Conservation (phyloP, 37 sponge, comb jelly and placozoan species). For the Crambe crambe region DNA sequence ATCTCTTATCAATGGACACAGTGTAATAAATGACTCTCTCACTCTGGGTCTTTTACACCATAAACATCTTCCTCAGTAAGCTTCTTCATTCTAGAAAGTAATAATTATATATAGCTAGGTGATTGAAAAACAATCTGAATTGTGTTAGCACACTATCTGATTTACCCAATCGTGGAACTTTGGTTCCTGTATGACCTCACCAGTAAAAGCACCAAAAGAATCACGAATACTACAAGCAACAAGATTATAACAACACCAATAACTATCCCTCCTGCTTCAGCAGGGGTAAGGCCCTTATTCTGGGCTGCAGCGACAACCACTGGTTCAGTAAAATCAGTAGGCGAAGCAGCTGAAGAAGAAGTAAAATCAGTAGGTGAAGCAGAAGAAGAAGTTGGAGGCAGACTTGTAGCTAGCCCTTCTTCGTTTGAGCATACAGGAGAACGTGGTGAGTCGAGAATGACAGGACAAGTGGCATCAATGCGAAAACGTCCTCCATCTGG, state of each 20-base stretch:
- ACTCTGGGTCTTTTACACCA: too few relatives aligned
- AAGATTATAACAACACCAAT: slow-evolving; percentile 13
- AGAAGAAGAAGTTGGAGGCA: neutral
- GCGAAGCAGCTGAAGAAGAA: neutral
- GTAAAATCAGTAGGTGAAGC: neutral
- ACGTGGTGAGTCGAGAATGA: neutral
- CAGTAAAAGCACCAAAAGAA: neutral
- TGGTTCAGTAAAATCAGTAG: neutral
- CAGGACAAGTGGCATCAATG: slow-evolving; percentile 16
- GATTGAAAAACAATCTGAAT: too few relatives aligned
- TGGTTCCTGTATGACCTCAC: neutral
- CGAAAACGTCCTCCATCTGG: neutral
- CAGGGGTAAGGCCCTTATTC: neutral
- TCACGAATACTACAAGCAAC: slow-evolving; percentile 1
- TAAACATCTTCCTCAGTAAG: too few relatives aligned
- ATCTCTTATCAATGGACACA: too few relatives aligned
- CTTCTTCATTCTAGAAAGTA: too few relatives aligned
- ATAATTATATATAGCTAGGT: too few relatives aligned
- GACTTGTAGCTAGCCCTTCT: neutral
- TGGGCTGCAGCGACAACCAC: neutral
- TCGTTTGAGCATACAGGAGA: slow-evolving; percentile 18
- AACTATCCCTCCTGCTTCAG: slow-evolving; percentile 1
- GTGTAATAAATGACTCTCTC: too few relatives aligned
- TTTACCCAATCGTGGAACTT: too few relatives aligned
- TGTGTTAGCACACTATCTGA: too few relatives aligned